These are phyloP conservation scores for Ptiloglossa arizonensis DNA, from an alignment of 1,140 invertebrate genomes.

Conservation along the genomic window DNA sequence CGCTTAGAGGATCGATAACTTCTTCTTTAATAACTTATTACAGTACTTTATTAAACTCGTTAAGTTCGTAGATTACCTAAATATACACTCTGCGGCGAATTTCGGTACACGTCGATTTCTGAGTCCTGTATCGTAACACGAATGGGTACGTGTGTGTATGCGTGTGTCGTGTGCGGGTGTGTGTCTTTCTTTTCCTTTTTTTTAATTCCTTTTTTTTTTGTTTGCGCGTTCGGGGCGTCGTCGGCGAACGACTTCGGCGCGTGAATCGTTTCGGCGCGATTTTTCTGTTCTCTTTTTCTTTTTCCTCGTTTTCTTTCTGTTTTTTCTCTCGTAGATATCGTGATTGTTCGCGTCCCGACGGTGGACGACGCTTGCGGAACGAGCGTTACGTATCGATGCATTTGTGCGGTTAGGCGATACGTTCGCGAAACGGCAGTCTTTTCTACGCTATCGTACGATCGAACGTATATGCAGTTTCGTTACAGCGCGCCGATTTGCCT, in stretches of 20 bases:
- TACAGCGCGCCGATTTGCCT: too few species aligned
- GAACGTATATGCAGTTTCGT: neutral
- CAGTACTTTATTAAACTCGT: constrained; percentile 72
- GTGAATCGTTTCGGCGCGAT: too few species aligned
- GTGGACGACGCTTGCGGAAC: neutral
- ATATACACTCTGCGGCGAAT: constrained; percentile 58
- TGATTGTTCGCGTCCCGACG: neutral
- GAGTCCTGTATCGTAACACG: too few species aligned
- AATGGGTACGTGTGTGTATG: too few species aligned
- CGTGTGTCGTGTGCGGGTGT: too few species aligned
- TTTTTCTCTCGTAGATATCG: neutral
- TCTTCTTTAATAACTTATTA: constrained; percentile 77
- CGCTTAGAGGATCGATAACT: neutral
- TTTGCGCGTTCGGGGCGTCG: too few species aligned
- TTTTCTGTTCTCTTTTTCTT: too few species aligned
- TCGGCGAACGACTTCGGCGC: too few species aligned
- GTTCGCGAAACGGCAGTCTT: constrained; percentile 58
- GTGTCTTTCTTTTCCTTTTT: too few species aligned
- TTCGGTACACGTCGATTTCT: constrained; percentile 30
- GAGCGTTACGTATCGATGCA: neutral
- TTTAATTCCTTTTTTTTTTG: too few species aligned
- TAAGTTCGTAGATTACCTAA: constrained; percentile 76
- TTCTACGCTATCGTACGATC: constrained; percentile 44
- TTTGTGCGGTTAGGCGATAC: neutral
- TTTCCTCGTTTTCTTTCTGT: too few species aligned